Conservation (phyloP, 1,140 invertebrate genomes). For the Euura saliciscinereae region DNA sequence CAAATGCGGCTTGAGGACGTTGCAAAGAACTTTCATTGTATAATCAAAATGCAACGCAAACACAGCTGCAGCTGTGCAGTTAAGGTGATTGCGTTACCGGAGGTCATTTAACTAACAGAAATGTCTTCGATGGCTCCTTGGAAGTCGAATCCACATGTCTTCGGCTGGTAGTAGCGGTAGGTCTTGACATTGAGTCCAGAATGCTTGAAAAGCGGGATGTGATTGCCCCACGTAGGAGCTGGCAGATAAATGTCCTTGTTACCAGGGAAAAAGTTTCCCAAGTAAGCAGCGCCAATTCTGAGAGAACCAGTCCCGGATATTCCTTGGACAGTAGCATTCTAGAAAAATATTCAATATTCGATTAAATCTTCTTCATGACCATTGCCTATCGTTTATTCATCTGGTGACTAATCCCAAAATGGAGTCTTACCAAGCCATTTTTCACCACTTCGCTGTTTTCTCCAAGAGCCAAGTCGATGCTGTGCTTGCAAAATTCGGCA, state of each 20-base stretch:
- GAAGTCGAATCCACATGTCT: conserved; percentile 95
- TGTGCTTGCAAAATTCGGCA: conserved; percentile 78
- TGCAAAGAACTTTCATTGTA: too few species aligned
- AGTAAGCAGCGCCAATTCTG: conserved; percentile 88
- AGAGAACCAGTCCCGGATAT: conserved; percentile 98
- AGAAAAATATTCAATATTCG: conserved; percentile 32
- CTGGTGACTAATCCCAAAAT: not conserved
- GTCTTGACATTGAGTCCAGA: conserved; percentile 85
- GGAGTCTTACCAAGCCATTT: conserved; percentile 73
- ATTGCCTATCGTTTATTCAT: too few species aligned
- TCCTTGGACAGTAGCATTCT: conserved; percentile 83
- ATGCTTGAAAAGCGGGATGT: conserved; percentile 93
- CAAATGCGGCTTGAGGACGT: too few species aligned
- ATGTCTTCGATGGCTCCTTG: conserved; percentile 91
- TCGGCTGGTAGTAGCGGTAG: conserved; percentile 96
- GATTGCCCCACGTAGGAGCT: conserved; percentile 98
- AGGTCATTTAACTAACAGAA: conserved; percentile 68
- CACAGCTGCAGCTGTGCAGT: too few species aligned
- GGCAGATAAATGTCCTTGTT: conserved; percentile 92
- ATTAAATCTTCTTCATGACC: too few species aligned
- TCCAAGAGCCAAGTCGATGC: conserved; percentile 90
- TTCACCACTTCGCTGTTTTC: conserved; percentile 76
- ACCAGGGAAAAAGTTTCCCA: conserved; percentile 84
- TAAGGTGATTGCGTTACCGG: not conserved
- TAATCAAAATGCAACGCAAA: too few species aligned